Evolutionary conservation across 2,888 invertebrate genomes (phyloP), one percentile per base, ranked within the genome.

Genomic region (Hipparchia semele): DNA sequence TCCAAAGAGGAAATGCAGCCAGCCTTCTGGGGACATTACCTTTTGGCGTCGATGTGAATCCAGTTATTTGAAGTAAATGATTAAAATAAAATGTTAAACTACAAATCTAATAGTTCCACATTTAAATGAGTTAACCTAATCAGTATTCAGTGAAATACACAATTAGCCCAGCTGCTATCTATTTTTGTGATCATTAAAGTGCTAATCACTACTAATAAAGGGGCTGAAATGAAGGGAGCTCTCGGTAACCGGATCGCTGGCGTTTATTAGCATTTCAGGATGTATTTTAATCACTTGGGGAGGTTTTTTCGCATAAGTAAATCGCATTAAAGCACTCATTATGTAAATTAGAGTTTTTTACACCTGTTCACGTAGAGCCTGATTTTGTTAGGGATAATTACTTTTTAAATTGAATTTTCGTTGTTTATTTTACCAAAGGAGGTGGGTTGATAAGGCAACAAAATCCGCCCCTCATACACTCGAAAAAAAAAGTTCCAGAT

Each of bases 251-350:
- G 75, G 77, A 77, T 78, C 81, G 76, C 76, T 77, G 74, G 76
- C 76, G 76, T 79, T 80, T 79, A 80, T 79, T 80, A 78, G 73
- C 81, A 80, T 80, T 79, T 75, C 70, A 78, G 76, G 74, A 77
- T 77, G 74, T 79, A 79, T 79, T 79, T 79, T 75, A 76, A 75
- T 73, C 72, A 74, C 72, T 73, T 49, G 73, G 75, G 73, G 71
- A 73, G 75, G 73, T 77, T 77, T 80, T 78, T 79, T 77, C 73
- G 76, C 76, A 68, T 74, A 65, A 75, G 76, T 75, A 75, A 77
- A 74, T 75, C 73, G 74, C 76, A 76, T 78, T 80, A 80, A 39
- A 39, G 49, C 59, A 45, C 69, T 72, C 75, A 76, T 79, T 77
- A 78, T 78, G 75, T 72, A 76, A 76, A 77, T 75, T 54, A 66